Evolutionary conservation across 2,888 invertebrate genomes (phyloP).

Genomic region (Gasteruption jaculator): DNA sequence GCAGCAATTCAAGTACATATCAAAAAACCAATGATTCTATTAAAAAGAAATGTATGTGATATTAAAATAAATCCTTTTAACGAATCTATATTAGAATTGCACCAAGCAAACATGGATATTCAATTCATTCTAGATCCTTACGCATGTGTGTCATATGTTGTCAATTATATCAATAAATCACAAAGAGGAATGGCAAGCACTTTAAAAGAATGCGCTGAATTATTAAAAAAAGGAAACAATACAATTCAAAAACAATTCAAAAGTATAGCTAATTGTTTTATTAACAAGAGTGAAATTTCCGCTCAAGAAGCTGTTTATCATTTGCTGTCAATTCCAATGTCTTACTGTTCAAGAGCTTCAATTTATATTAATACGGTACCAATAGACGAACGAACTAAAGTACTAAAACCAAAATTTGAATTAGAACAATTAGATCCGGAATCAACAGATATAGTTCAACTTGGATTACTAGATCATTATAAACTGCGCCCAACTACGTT

Average conservation of each 20-base stretch:
- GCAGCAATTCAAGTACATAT: slow-evolving; percentile 12
- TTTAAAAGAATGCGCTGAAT: slow-evolving; percentile 20
- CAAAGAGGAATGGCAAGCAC: slow-evolving; percentile 19
- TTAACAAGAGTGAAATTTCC: slow-evolving; percentile 25
- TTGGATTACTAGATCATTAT: slow-evolving; percentile 16
- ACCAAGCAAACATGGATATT: slow-evolving; percentile 19
- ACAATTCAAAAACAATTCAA: slow-evolving; percentile 22
- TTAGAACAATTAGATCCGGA: slow-evolving; percentile 9
- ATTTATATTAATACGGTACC: slow-evolving; percentile 23
- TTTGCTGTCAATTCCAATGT: slow-evolving; percentile 24
- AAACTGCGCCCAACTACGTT: slow-evolving; percentile 8
- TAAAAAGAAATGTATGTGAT: slow-evolving; percentile 15
- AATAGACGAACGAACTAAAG: slow-evolving; percentile 16
- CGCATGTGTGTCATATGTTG: slow-evolving; percentile 15
- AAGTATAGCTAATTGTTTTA: slow-evolving; percentile 24
- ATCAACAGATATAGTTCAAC: slow-evolving; percentile 16
- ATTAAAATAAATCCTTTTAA: slow-evolving; percentile 16
- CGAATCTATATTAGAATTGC: slow-evolving; percentile 7
- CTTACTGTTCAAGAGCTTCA: slow-evolving; percentile 20
- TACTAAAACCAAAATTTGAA: slow-evolving; percentile 16
- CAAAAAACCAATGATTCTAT: slow-evolving; percentile 14
- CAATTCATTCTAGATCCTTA: slow-evolving; percentile 16
- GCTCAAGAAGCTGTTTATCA: slow-evolving; percentile 29
- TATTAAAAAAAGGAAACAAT: slow-evolving; percentile 21
- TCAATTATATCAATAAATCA: slow-evolving; percentile 20